Conservation (phyloP, 2,888 invertebrate genomes). For the Meliscaeva auricollis region DNA sequence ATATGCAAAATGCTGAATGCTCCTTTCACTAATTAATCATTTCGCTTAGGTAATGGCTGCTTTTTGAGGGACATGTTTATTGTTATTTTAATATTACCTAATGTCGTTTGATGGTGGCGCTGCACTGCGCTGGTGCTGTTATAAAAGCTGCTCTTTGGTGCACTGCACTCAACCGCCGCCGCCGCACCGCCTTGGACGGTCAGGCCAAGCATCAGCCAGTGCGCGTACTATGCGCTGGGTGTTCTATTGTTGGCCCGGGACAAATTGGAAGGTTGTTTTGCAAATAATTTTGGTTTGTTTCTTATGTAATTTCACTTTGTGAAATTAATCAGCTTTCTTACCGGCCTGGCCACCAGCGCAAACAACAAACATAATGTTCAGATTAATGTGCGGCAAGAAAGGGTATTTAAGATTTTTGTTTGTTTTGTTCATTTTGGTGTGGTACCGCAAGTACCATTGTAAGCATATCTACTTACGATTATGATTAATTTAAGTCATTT, state of each 20-base stretch:
- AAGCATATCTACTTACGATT: neutral
- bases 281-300: conserved; percentile 51
- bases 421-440: neutral
- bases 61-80: conserved; percentile 68
- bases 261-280: conserved; percentile 61
- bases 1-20: conserved; percentile 59
- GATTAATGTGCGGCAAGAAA: conserved; percentile 23
- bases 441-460: neutral
- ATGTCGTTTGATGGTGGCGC: conserved; percentile 49
- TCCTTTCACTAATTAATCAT: conserved; percentile 76
- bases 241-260: conserved; percentile 69
- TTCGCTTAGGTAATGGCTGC: conserved; percentile 69
- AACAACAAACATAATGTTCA: conserved; percentile 23
- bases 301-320: conserved; percentile 54
- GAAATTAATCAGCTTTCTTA: conserved; percentile 38
- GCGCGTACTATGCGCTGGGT: conserved; percentile 25
- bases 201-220: too few species aligned
- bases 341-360: too few species aligned
- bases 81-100: conserved; percentile 59
- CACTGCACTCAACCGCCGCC: neutral
- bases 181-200: too few species aligned
- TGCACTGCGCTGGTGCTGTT: conserved; percentile 10
- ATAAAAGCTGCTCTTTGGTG: neutral
- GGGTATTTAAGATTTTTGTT: neutral
- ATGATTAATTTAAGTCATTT: conserved; percentile 25